Evolutionary conservation across 1,140 invertebrate genomes (phyloP).

Genomic region (Choristoneura fumiferana): DNA sequence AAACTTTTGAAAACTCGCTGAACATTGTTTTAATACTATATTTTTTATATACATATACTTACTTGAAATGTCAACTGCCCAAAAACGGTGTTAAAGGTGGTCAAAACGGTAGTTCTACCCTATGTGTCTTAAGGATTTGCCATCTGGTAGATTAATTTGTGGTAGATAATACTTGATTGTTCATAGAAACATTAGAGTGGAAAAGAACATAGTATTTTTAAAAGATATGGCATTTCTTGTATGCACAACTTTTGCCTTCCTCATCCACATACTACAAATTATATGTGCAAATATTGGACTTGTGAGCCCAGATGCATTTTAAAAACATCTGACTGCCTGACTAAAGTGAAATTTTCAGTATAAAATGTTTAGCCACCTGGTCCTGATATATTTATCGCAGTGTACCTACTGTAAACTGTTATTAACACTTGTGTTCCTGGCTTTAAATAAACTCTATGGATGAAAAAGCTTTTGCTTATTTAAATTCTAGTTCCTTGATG

Average conservation of each 20-base stretch:
- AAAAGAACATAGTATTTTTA: no score
- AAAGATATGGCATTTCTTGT: neutral
- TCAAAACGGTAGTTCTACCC: no score
- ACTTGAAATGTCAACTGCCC: no score
- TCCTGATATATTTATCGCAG: slow-evolving; percentile 21
- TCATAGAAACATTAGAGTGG: no score
- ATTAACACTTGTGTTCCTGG: slow-evolving; percentile 61
- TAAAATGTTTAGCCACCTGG: slow-evolving; percentile 21
- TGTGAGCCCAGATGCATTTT: no score
- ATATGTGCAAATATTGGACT: neutral
- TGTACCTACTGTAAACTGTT: slow-evolving; percentile 32
- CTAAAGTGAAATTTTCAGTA: neutral
- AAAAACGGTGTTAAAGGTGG: no score
- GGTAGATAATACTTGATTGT: no score
- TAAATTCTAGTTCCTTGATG: slow-evolving; percentile 33
- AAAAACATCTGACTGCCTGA: neutral
- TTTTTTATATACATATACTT: no score
- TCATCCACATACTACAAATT: neutral
- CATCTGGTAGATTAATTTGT: no score
- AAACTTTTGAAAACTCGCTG: no score
- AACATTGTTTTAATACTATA: no score
- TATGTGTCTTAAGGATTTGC: no score
- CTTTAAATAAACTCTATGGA: slow-evolving; percentile 56
- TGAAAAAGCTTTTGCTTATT: slow-evolving; percentile 36
- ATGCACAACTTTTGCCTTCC: neutral